phyloP scores from a whole-genome alignment of 2,113 vertebrate genomes.

The Pavo muticus region DNA sequence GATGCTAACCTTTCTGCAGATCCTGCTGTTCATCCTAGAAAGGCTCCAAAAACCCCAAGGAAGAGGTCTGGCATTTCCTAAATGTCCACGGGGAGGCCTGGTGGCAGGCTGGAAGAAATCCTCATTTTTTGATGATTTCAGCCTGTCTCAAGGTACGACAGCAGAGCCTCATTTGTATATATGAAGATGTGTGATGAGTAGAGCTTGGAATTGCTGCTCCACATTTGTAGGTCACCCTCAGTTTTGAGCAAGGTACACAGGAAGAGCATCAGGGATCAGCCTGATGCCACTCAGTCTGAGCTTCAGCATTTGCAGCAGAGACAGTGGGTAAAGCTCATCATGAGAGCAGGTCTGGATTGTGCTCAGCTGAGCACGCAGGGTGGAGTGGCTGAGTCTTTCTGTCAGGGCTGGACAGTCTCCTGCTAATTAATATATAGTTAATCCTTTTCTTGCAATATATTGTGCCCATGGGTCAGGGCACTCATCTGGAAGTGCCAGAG shows the following conservation, averaged over 20 bases:
- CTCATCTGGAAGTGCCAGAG: neutral
- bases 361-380: neutral
- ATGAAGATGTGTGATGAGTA: neutral
- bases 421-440: neutral
- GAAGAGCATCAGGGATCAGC: neutral
- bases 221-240: rapidly evolving
- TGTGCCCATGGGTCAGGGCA: neutral
- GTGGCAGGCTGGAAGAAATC: slow-evolving; percentile 15
- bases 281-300: rapidly evolving
- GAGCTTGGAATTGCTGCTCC: neutral
- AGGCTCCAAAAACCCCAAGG: neutral
- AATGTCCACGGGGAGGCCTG: slow-evolving; percentile 7
- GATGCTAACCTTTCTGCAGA: slow-evolving; percentile 55
- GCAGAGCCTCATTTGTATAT: neutral
- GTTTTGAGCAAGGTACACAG: neutral
- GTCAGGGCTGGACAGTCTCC: neutral
- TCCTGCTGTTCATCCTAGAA: neutral
- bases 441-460: neutral
- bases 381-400: neutral
- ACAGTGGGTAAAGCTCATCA: neutral
- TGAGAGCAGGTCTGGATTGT: neutral
- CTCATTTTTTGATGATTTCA: slow-evolving; percentile 18
- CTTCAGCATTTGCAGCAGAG: neutral
- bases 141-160: neutral
- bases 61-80: slow-evolving; percentile 27